Base-by-base conservation (phyloP, 2,113 vertebrate genomes). In the Muntiacus muntjak region DNA sequence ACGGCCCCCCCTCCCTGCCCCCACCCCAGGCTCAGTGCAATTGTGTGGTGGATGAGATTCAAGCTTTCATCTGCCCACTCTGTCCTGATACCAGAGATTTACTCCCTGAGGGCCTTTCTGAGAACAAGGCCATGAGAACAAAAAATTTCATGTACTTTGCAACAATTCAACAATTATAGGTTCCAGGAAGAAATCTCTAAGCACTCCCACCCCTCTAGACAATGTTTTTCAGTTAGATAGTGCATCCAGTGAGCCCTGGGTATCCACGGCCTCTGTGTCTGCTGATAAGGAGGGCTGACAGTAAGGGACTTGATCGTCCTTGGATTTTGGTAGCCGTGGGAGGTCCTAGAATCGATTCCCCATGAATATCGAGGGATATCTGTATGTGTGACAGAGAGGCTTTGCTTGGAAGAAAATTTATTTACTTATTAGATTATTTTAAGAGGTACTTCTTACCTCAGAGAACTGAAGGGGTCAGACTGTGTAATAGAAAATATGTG, bases 401-500 rank as follows among this genome's bases (percentile, higher is more conserved):
- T 96, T 95, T 95, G 45, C 82, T 57, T 86, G 36, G 86, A 79
- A 81, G 93, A 67, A 95, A 92, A 95, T 93, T 58, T 90, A 95
- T 97, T 96, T 96, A 88, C 91, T 97, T 92, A 94, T 85, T 97
- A 74, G 52, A 76, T 97, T 94, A 84, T 96, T 96, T 97, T 85
- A 97, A 95, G 96, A 97, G 89, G 36, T 28, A 94, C n/a, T 98
- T 97, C n/a, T 96, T 97, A 82, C 50, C 36, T 96, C 15, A 88
- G 64, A 96, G 86, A 97, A 83, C 43, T 52, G 9, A 30, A 96
- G 28, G 86, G 23, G 96, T 76, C 67, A 94, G 89, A 91, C 43
- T 87, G 40, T 91, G 16, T 96, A 82, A 90, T 92, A 95, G 86
- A 90, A 97, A 95, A 89, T 87, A 79, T 89, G 30, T 96, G 54